These are phyloP conservation scores for Lytechinus variegatus DNA, from an alignment of 35 echinoderm and acorn worm genomes.

Conservation along the genomic window DNA sequence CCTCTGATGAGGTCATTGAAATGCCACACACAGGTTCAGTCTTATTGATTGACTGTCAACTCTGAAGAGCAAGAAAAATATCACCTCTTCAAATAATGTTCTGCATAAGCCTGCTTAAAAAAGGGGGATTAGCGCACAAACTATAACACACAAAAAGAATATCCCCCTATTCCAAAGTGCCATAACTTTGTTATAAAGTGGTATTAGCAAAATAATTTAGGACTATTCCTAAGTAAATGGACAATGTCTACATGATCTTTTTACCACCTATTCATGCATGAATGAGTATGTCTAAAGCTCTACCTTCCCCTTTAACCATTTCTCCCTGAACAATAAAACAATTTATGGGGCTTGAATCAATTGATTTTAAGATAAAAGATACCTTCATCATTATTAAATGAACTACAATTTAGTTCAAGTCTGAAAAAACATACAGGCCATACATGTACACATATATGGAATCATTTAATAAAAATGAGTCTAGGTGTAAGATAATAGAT, in stretches of 20 bases:
- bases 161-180: too few species aligned
- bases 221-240: too few species aligned
- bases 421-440: not conserved
- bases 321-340: not conserved
- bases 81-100: not conserved
- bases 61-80: not conserved
- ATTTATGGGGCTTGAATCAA: not conserved
- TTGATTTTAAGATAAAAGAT: not conserved
- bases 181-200: too few species aligned
- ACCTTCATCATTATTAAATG: not conserved
- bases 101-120: not conserved
- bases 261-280: too few species aligned
- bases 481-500: not conserved
- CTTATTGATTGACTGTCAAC: not conserved
- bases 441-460: not conserved
- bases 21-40: not conserved
- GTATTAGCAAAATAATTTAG: too few species aligned
- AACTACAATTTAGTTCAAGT: not conserved
- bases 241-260: too few species aligned
- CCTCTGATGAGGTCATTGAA: conserved; percentile 23
- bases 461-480: not conserved
- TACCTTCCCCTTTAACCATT: not conserved
- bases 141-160: too few species aligned
- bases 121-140: too few species aligned
- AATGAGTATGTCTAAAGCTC: too few species aligned